Evolutionary conservation across 2,113 vertebrate genomes (phyloP).

Genomic region (Nipponia nippon): DNA sequence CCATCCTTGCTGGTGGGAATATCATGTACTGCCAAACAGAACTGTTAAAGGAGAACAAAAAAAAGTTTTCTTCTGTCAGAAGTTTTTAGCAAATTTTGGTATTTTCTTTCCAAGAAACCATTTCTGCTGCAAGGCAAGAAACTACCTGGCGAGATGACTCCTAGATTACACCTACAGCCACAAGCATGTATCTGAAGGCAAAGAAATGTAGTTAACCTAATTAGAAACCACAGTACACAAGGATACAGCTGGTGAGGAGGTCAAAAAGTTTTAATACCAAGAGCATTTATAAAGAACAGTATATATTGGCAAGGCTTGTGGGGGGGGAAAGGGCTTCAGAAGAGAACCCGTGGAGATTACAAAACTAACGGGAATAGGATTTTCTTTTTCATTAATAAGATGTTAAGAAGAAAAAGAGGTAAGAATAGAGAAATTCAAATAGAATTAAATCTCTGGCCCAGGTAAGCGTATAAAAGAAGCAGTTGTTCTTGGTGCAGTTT

Average conservation of each 20-base stretch:
- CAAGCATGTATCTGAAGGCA: rapidly evolving
- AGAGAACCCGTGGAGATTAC: background rate
- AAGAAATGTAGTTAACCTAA: background rate
- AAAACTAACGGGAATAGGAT: rapidly evolving
- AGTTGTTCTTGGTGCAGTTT: background rate
- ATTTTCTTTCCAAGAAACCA: background rate
- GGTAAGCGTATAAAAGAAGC: background rate
- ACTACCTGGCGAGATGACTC: background rate
- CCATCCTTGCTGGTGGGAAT: background rate
- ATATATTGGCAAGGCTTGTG: background rate
- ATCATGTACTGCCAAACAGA: background rate
- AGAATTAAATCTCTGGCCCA: background rate
- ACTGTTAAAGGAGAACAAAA: background rate
- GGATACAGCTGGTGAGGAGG: background rate
- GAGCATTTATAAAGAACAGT: background rate
- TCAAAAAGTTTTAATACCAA: no score
- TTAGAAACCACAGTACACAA: background rate
- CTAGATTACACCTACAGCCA: background rate
- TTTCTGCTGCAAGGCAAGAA: background rate
- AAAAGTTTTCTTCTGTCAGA: background rate
- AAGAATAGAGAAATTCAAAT: background rate
- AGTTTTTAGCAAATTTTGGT: background rate
- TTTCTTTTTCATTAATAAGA: background rate
- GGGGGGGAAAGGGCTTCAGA: background rate
- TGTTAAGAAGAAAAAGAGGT: background rate